Evolutionary conservation across 2,797 vertebrate genomes (phyloP).

Genomic region (Remorina albescens): DNA sequence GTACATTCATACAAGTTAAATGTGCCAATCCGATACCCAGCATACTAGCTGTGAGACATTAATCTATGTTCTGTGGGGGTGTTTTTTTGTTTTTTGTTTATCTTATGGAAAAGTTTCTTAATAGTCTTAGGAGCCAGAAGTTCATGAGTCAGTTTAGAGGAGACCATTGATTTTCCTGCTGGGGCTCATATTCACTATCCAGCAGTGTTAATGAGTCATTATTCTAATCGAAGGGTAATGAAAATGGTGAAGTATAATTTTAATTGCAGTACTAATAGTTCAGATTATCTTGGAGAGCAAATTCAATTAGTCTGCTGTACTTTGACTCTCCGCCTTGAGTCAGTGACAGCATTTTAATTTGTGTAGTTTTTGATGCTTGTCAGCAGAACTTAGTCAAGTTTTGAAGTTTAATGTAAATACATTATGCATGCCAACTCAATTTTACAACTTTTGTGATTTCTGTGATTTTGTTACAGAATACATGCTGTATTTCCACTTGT

Average conservation of each 20-base stretch:
- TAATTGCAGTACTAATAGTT: constrained; percentile 49
- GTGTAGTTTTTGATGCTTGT: constrained; percentile 8
- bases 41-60: constrained; percentile 17
- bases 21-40: not conserved
- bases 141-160: constrained; percentile 47
- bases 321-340: constrained; percentile 37
- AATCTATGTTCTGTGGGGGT: constrained; percentile 12
- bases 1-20: not conserved
- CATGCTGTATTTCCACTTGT: not conserved
- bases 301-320: constrained; percentile 62
- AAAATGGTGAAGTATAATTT: constrained; percentile 52
- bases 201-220: constrained; percentile 62
- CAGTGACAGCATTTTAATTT: constrained; percentile 39
- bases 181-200: constrained; percentile 46
- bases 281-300: constrained; percentile 52
- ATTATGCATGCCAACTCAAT: not conserved
- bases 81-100: constrained; percentile 4
- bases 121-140: constrained; percentile 34
- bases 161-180: constrained; percentile 56
- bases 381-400: not conserved
- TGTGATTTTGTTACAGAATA: no score
- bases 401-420: not conserved
- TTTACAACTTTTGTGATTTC: no score
- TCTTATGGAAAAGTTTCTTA: constrained; percentile 23
- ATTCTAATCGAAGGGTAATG: constrained; percentile 66